These are phyloP conservation scores for Anarhynchus alexandrinus DNA, from an alignment of 2,113 vertebrate species.

Conservation along the genomic window DNA sequence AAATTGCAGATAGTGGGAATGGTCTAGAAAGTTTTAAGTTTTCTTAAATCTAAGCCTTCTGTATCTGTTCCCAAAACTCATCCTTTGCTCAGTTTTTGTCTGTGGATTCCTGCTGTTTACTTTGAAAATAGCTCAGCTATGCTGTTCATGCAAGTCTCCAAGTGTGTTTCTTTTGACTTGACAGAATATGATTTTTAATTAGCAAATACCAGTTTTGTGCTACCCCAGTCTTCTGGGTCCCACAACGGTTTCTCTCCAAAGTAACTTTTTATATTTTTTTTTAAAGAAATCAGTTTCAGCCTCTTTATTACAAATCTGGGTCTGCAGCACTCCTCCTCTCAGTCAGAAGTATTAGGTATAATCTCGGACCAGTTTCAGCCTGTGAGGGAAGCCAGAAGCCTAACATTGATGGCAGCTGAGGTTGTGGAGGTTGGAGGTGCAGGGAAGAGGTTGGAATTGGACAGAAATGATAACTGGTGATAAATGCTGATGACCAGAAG, in stretches of 20 bases:
- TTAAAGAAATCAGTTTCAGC: background rate
- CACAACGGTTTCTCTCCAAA: background rate
- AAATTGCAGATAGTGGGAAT: constrained; percentile 11
- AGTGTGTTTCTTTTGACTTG: background rate
- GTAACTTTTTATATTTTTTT: background rate
- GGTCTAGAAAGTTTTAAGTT: constrained; percentile 45
- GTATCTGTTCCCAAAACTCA: constrained; percentile 45
- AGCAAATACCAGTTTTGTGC: background rate
- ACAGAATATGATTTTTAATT: background rate
- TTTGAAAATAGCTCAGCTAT: background rate
- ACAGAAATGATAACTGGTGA: background rate
- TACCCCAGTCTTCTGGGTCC: background rate
- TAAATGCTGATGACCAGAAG: background rate
- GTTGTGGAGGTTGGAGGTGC: background rate
- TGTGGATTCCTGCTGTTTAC: constrained; percentile 1
- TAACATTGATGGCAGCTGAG: background rate
- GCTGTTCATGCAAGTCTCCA: background rate
- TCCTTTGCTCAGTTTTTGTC: constrained; percentile 21
- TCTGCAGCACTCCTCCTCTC: background rate
- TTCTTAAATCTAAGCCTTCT: constrained; percentile 30
- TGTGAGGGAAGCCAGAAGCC: background rate
- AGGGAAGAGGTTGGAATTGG: background rate
- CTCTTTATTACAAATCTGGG: background rate
- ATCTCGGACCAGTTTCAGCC: background rate
- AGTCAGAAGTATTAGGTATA: background rate